Base-by-base conservation (phyloP, 2,888 invertebrate genomes). In the Drosophila cognata region DNA sequence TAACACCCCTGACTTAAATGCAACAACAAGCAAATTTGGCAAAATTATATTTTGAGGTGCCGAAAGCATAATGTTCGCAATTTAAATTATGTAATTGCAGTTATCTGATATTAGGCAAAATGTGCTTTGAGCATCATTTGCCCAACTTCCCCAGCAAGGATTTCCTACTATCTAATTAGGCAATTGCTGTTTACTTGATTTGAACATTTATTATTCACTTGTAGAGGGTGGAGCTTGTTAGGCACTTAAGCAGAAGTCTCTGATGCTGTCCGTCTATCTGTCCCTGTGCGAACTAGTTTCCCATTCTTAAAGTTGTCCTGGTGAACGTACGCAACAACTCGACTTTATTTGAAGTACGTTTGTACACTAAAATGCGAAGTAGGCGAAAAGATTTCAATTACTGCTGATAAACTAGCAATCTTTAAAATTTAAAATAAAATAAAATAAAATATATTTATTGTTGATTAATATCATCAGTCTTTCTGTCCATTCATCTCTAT, bases 21-120 rank as follows among this genome's bases (percentile, higher is more conserved):
- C 5, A 66, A 67, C 4, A 31, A 16, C 31, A 57, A 43, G 31
- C 57, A 21, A 18, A 41, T 55, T 56, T 7, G 5, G 3, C 2
- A 11, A 8, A 38, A n/a, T 41, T 41, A 29, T 36, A 13, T 18
- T 18, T 33, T 33, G 11, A 11, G 18, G 25, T 41, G 53, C 25
- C 33, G 56, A 28, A 28, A 62, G 16, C 57, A 25, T 29, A 38
- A 38, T 51, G 38, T 7, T 29, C 29, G 13, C 38, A 25, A 41
- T 43, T 57, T 41, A 31, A 57, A 21, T 57, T 38, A 29, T 31
- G 10, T 29, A 31, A 57, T 57, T 41, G 10, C n/a, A 41, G 5
- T 16, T 21, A 31, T 35, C 28, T 5, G 28, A 56, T n/a, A 18
- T 13, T 10, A 2, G 38, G 11, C 6, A 29, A 38, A 7, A 7